phyloP scores from a whole-genome alignment of 2,113 vertebrate genomes.

The Nycticryphes semicollaris region DNA sequence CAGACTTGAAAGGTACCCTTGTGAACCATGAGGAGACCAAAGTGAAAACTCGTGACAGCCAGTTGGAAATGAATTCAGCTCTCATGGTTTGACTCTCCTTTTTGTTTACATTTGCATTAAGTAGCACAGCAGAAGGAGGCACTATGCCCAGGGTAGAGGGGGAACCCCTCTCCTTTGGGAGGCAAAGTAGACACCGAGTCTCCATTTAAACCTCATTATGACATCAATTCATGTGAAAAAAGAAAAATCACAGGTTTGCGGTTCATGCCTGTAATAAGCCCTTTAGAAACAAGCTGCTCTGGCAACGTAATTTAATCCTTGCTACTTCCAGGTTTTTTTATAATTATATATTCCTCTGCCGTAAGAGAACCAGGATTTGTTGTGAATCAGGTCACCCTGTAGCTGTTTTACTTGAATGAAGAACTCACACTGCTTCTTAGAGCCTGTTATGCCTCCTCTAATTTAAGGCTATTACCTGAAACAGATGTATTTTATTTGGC shows the following conservation, averaged over 20 bases:
- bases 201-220: slow-evolving; percentile 87
- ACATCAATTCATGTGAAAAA: slow-evolving; percentile 85
- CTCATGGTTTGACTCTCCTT: slow-evolving; percentile 57
- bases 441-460: slow-evolving; percentile 61
- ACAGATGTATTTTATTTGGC: slow-evolving; percentile 57
- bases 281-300: slow-evolving; percentile 75
- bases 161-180: slow-evolving; percentile 80
- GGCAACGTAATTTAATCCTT: slow-evolving; percentile 65
- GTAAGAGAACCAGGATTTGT: slow-evolving; percentile 56
- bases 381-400: slow-evolving; percentile 58
- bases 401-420: slow-evolving; percentile 55
- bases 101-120: slow-evolving; percentile 81
- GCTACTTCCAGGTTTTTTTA: slow-evolving; percentile 59
- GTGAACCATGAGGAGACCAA: slow-evolving; percentile 63
- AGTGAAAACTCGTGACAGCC: slow-evolving; percentile 71
- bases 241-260: slow-evolving; percentile 80
- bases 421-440: slow-evolving; percentile 57
- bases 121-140: slow-evolving; percentile 72
- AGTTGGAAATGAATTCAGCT: slow-evolving; percentile 69
- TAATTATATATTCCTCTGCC: slow-evolving; percentile 59
- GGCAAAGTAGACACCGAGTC: slow-evolving; percentile 85
- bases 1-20: slow-evolving; percentile 71
- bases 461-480: slow-evolving; percentile 65
- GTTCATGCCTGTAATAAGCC: slow-evolving; percentile 81
- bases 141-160: slow-evolving; percentile 70